Evolutionary conservation across 2,113 vertebrate genomes (phyloP).

Genomic region (Bos indicus): DNA sequence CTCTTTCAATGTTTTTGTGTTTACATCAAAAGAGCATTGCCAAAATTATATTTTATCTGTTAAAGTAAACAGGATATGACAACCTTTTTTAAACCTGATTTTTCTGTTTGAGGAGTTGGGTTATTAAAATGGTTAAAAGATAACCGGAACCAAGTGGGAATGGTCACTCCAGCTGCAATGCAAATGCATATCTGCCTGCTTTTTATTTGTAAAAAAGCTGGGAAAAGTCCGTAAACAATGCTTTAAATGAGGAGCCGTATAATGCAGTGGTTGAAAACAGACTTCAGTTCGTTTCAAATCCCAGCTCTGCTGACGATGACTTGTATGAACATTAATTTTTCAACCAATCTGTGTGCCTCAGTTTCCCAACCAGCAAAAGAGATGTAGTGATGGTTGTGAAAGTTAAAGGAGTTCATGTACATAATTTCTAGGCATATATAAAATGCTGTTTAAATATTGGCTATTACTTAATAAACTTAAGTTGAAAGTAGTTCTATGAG

Average conservation of each 20-base stretch:
- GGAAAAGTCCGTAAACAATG: not conserved
- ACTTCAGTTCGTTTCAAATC: not conserved
- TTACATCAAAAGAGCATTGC: slow-evolving; percentile 57
- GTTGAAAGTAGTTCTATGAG: not conserved
- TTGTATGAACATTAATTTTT: not conserved
- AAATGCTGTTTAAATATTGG: not conserved
- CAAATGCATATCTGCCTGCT: not conserved
- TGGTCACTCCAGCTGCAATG: not conserved
- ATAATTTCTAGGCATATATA: not conserved
- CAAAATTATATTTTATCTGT: slow-evolving; percentile 59
- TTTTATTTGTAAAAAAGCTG: slow-evolving; percentile 36
- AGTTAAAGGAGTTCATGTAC: not conserved
- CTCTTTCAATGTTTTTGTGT: slow-evolving; percentile 57
- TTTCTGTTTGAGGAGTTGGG: slow-evolving; percentile 52
- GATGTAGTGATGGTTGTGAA: not conserved
- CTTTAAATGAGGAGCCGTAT: not conserved
- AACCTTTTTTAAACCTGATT: slow-evolving; percentile 36
- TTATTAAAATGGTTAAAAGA: slow-evolving; percentile 45
- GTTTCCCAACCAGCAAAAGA: not conserved
- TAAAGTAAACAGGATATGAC: slow-evolving; percentile 61
- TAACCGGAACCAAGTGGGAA: slow-evolving; percentile 6
- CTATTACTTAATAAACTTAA: not conserved
- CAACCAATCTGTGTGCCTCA: not conserved
- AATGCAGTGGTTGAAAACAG: not conserved
- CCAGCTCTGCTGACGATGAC: not conserved